Conservation (phyloP, 2,113 vertebrate species). For the Eupsittula cactorum region DNA sequence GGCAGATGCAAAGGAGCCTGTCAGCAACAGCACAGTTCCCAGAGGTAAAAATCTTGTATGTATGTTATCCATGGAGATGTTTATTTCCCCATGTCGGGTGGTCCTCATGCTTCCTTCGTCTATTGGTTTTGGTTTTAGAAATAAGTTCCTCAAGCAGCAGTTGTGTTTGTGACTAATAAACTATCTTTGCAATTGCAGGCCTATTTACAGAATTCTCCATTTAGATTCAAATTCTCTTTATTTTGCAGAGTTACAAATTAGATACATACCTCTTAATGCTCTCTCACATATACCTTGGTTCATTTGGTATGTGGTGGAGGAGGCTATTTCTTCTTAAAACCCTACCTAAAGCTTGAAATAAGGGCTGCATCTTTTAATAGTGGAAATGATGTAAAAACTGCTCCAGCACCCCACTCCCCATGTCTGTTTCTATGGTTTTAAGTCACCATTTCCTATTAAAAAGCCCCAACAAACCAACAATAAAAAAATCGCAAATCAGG, state of each 20-base stretch:
- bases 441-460: neutral
- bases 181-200: neutral
- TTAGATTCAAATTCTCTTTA: neutral
- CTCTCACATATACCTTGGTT: neutral
- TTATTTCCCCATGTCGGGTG: neutral
- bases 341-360: neutral
- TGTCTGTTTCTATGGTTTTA: slow-evolving; percentile 15
- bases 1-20: slow-evolving; percentile 18
- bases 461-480: neutral
- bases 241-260: neutral
- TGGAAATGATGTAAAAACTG: neutral
- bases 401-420: neutral
- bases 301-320: neutral
- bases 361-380: neutral
- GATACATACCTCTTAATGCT: rapidly evolving
- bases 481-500: neutral
- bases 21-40: neutral
- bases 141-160: neutral
- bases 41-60: neutral
- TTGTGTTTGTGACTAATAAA: neutral
- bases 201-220: neutral
- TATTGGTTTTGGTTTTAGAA: neutral
- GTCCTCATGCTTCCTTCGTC: neutral
- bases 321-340: neutral
- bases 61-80: slow-evolving; percentile 7